Evolutionary conservation across 2,113 vertebrate genomes (phyloP).

Genomic region (Esox niger): DNA sequence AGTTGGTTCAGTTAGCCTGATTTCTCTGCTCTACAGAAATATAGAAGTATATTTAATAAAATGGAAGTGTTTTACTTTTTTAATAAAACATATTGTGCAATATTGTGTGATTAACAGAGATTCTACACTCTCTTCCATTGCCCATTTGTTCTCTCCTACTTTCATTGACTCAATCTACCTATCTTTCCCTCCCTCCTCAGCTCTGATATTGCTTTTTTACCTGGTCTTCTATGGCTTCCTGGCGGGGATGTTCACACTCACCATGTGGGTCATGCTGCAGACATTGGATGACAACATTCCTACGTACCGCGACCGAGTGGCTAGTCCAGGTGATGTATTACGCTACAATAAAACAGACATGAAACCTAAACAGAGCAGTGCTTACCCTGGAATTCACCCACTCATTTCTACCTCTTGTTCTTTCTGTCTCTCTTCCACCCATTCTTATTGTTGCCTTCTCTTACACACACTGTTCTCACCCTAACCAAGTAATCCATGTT

Average conservation of each 20-base stretch:
- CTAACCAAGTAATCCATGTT: too few species aligned
- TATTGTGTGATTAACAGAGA: constrained; percentile 17
- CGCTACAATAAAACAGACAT: constrained; percentile 12
- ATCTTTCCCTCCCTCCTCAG: constrained; percentile 60
- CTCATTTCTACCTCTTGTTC: too few species aligned
- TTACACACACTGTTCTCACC: too few species aligned
- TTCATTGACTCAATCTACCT: neutral
- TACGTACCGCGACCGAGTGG: constrained; percentile 83
- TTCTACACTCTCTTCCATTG: constrained; percentile 12
- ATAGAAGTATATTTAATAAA: too few species aligned
- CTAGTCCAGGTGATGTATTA: constrained; percentile 80
- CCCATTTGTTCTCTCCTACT: neutral
- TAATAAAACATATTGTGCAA: too few species aligned
- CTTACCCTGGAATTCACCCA: too few species aligned
- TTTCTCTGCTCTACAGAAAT: too few species aligned
- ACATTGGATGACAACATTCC: constrained; percentile 84
- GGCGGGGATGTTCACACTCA: constrained; percentile 88
- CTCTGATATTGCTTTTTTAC: constrained; percentile 91
- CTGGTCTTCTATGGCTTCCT: constrained; percentile 90
- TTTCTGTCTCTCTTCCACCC: too few species aligned
- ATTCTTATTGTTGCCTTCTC: too few species aligned
- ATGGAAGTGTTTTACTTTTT: too few species aligned
- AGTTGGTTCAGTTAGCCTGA: too few species aligned
- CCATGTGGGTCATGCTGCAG: constrained; percentile 96
- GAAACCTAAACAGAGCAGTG: neutral